Conservation (phyloP, 2,888 invertebrate species). For the Ectropis crepuscularia region DNA sequence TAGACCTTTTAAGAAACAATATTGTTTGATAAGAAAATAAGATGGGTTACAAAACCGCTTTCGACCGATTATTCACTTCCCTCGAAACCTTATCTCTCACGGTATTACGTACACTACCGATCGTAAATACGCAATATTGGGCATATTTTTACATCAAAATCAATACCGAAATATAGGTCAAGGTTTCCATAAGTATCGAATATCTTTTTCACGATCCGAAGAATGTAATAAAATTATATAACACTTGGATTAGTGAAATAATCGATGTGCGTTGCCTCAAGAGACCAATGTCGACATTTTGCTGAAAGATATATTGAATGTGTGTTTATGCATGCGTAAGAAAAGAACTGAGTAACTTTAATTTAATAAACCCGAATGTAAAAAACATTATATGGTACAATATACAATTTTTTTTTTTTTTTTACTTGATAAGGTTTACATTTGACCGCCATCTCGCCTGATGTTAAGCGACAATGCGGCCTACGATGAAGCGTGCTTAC, state of each 20-base stretch:
- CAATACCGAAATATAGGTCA: conserved; percentile 19
- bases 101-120: not conserved
- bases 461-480: too few relatives aligned
- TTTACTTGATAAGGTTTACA: too few relatives aligned
- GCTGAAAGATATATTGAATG: conserved; percentile 17
- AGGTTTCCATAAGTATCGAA: conserved; percentile 16
- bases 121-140: not conserved
- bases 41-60: not conserved
- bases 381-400: too few relatives aligned
- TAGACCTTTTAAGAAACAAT: too few relatives aligned
- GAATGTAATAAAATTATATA: conserved; percentile 30
- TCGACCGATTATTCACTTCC: not conserved
- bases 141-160: conserved; percentile 12
- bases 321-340: not conserved
- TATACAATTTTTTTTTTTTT: too few relatives aligned
- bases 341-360: too few relatives aligned
- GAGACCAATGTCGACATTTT: conserved; percentile 20
- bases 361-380: too few relatives aligned
- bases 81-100: too few relatives aligned
- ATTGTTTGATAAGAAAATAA: too few relatives aligned
- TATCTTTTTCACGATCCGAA: conserved; percentile 24
- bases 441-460: too few relatives aligned
- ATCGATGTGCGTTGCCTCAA: not conserved
- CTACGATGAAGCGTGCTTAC: too few relatives aligned
- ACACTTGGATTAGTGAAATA: conserved; percentile 33